Evolutionary conservation across 2,888 invertebrate species (phyloP).

Genomic region (Liopterus haemorrhoidalis): DNA sequence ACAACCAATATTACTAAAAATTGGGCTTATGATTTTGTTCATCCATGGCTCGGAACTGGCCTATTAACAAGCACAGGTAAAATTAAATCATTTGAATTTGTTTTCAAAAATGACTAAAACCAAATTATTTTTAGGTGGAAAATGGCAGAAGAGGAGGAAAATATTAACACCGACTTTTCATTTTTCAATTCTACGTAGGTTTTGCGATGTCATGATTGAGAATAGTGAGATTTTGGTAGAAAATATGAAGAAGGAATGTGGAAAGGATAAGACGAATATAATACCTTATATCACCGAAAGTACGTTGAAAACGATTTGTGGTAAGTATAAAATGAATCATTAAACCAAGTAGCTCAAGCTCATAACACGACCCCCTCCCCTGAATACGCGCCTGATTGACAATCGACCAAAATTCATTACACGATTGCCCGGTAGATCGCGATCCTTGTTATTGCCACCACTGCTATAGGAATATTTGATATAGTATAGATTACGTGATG

Average conservation of each 20-base stretch:
- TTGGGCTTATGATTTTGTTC: conserved; percentile 35
- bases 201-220: conserved; percentile 43
- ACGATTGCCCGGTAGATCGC: no score
- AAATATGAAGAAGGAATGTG: conserved; percentile 34
- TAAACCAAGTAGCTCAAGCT: no score
- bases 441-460: no score
- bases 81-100: not conserved
- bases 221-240: conserved; percentile 42
- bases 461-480: no score
- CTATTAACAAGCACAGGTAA: conserved; percentile 43
- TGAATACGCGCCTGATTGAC: no score
- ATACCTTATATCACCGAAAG: conserved; percentile 48
- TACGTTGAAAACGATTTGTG: conserved; percentile 8
- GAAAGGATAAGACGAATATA: conserved; percentile 45
- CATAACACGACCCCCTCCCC: no score
- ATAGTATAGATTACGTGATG: no score
- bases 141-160: conserved; percentile 58
- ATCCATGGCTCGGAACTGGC: conserved; percentile 43
- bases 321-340: conserved; percentile 2
- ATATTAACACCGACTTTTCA: conserved; percentile 62
- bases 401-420: no score
- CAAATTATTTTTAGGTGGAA: conserved; percentile 37
- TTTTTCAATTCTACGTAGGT: conserved; percentile 53
- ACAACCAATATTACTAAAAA: conserved; percentile 39
- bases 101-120: not conserved